Conservation (phyloP, 1,140 invertebrate species). For the Zophobas atratus region DNA sequence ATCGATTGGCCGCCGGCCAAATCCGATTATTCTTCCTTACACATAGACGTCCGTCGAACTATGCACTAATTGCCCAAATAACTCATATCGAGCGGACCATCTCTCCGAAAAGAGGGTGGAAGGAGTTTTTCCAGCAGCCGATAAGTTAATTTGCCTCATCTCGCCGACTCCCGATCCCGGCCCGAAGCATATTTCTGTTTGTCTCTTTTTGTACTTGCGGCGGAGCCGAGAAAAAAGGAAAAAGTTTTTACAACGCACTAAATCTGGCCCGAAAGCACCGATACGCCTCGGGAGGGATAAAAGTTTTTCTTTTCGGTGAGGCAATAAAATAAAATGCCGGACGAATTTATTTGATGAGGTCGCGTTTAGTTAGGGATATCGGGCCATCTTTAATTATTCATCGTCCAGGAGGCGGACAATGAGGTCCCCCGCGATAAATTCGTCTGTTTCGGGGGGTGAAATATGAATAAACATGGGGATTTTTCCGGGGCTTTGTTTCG, state of each 20-base stretch:
- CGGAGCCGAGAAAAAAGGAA: neutral
- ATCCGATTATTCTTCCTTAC: neutral
- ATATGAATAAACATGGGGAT: conserved; percentile 14
- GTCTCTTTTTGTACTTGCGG: neutral
- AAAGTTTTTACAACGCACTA: conserved; percentile 31
- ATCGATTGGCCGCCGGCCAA: conserved; percentile 24
- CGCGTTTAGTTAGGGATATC: conserved; percentile 9
- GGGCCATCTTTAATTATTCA: neutral
- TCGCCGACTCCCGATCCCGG: neutral
- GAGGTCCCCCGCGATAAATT: conserved; percentile 8
- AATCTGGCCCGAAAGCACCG: conserved; percentile 10
- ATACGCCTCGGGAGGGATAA: conserved; percentile 11
- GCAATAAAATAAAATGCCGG: conserved; percentile 51
- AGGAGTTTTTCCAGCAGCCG: neutral
- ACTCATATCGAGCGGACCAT: neutral
- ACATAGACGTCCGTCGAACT: conserved; percentile 22
- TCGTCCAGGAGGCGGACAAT: neutral
- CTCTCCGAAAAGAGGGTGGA: neutral
- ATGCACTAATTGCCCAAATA: conserved; percentile 3
- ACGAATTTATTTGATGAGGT: conserved; percentile 44
- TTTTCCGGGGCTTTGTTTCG: neutral
- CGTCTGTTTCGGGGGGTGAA: neutral
- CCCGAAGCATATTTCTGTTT: conserved; percentile 25
- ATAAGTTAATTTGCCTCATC: conserved; percentile 27
- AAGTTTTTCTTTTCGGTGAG: conserved; percentile 44